A percentile compares a stretch with the other conserved stretches of the same genome.
Conservation (phyloP, 2,888 invertebrate species). For the Parelbella ahira region DNA sequence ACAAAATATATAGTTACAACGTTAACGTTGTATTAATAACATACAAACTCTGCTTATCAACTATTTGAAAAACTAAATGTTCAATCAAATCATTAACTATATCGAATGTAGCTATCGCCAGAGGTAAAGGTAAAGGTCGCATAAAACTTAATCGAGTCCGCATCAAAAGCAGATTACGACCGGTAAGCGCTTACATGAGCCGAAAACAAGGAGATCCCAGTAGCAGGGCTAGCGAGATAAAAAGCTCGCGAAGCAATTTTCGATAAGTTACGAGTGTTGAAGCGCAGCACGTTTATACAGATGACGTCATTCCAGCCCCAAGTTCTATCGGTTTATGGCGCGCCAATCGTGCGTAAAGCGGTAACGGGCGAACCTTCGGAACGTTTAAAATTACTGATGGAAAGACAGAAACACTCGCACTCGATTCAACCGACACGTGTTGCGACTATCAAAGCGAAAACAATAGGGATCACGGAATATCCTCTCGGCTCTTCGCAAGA, state of each 20-base stretch:
- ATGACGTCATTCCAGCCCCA: conserved; percentile 29
- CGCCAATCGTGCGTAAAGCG: conserved; percentile 61
- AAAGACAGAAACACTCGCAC: conserved; percentile 25
- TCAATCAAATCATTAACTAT: too few species aligned
- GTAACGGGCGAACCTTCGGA: conserved; percentile 36
- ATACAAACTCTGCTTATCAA: too few species aligned
- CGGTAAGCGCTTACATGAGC: conserved; percentile 32
- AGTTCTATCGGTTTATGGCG: conserved; percentile 48
- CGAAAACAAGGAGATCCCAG: conserved; percentile 40
- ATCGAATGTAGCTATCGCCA: too few species aligned
- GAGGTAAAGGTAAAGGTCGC: too few species aligned
- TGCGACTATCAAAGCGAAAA: conserved; percentile 24
- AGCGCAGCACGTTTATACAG: conserved; percentile 33
- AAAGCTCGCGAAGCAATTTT: conserved; percentile 39
- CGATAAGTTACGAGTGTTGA: conserved; percentile 42
- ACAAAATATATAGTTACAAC: too few species aligned
- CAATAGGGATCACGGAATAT: conserved; percentile 23
- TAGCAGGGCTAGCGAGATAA: conserved; percentile 33
- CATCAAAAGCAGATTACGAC: conserved; percentile 32
- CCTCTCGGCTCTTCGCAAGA: conserved; percentile 18
- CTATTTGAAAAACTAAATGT: too few species aligned
- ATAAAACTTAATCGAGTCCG: conserved; percentile 28
- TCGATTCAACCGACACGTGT: conserved; percentile 24
- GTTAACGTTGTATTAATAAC: too few species aligned
- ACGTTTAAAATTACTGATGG: conserved; percentile 24